Evolutionary conservation across 2,113 vertebrate species (phyloP).

Genomic region (Paracanthobrama guichenoti): DNA sequence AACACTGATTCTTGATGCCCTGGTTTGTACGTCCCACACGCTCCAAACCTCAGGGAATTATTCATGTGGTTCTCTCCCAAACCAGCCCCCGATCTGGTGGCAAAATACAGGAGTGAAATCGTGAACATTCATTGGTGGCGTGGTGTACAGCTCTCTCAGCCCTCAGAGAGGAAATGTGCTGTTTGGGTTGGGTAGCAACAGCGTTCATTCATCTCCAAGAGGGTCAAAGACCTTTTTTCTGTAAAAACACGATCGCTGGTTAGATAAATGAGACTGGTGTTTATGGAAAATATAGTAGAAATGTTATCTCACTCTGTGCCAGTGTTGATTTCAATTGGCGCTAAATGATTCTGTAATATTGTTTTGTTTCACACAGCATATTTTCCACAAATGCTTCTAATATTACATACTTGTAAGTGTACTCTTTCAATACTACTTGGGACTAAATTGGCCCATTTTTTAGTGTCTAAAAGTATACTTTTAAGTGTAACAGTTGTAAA

Average conservation of each 20-base stretch:
- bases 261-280: slow-evolving; percentile 5
- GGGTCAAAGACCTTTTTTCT: slow-evolving; percentile 54
- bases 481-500: too few species aligned
- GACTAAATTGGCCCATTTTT: too few species aligned
- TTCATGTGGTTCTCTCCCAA: slow-evolving; percentile 8
- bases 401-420: too few species aligned
- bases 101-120: not conserved
- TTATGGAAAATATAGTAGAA: slow-evolving; percentile 11
- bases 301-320: not conserved
- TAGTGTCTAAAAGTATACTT: too few species aligned
- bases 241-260: slow-evolving; percentile 42
- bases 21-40: slow-evolving; percentile 32
- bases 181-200: slow-evolving; percentile 69
- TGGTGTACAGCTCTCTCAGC: slow-evolving; percentile 9
- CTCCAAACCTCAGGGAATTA: not conserved
- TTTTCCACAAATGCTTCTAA: not conserved
- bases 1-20: slow-evolving; percentile 56
- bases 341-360: not conserved
- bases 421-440: too few species aligned
- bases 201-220: slow-evolving; percentile 69
- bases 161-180: slow-evolving; percentile 67
- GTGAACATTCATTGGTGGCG: not conserved
- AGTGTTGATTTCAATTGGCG: not conserved
- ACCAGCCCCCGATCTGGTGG: not conserved
- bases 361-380: not conserved